These are phyloP conservation scores for Diaprepes abbreviatus DNA, from an alignment of 2,888 invertebrate genomes.

Conservation along the genomic window DNA sequence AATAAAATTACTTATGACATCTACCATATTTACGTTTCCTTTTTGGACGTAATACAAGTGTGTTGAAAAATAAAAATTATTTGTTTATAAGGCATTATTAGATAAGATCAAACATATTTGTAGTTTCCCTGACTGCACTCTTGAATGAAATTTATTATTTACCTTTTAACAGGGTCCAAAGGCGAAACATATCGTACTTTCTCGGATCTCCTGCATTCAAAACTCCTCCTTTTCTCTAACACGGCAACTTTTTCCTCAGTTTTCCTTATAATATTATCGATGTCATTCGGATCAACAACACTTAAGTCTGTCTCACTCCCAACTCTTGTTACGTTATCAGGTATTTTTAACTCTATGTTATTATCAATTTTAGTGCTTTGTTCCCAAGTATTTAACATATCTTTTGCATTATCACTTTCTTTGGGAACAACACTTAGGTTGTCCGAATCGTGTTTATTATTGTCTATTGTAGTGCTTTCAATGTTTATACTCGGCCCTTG, in stretches of 20 bases:
- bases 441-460: background rate
- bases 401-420: background rate
- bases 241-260: constrained; percentile 36
- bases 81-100: too few relatives aligned
- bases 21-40: too few relatives aligned
- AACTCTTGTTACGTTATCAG: background rate
- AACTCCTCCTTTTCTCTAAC: constrained; percentile 18
- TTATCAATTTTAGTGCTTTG: constrained; percentile 9
- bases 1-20: too few relatives aligned
- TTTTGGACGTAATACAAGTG: too few relatives aligned
- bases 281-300: constrained; percentile 57
- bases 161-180: constrained; percentile 60
- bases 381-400: constrained; percentile 12
- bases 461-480: background rate
- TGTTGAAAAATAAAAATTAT: too few relatives aligned
- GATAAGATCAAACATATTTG: too few relatives aligned
- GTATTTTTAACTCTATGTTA: background rate
- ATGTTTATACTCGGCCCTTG: background rate
- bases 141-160: too few relatives aligned
- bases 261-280: constrained; percentile 51
- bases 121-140: too few relatives aligned
- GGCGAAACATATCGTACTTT: constrained; percentile 60
- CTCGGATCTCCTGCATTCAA: constrained; percentile 14
- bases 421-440: background rate
- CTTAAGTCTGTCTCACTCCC: background rate